Percentiles rank a stretch among this genome's conserved stretches.
phyloP scores from a whole-genome alignment of 2,888 invertebrate genomes.

The Euclidia mi region DNA sequence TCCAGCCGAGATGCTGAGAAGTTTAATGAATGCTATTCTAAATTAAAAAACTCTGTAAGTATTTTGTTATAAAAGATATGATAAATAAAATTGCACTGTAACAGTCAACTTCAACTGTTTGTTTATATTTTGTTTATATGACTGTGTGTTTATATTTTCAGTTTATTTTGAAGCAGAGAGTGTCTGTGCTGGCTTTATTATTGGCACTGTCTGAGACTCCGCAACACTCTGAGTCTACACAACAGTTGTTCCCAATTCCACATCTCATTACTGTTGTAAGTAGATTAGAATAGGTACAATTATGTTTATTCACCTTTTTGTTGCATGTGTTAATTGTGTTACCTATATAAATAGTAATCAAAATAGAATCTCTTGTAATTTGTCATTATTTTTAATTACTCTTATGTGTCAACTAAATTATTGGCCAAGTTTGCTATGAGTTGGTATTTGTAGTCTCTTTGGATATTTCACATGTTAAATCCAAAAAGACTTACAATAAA shows the following conservation, averaged over 20 bases:
- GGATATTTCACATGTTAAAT: too few relatives aligned
- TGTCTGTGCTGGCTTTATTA: conserved; percentile 89
- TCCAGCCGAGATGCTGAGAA: conserved; percentile 81
- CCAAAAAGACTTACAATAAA: too few relatives aligned
- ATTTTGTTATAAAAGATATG: not conserved
- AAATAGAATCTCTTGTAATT: too few relatives aligned
- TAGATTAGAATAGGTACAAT: too few relatives aligned
- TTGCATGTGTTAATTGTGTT: too few relatives aligned
- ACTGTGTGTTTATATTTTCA: conserved; percentile 59
- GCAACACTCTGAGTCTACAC: conserved; percentile 75
- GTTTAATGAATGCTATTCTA: conserved; percentile 83
- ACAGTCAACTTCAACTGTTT: too few relatives aligned
- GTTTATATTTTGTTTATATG: conserved; percentile 76
- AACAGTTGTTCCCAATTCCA: conserved; percentile 82
- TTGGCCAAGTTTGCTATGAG: too few relatives aligned
- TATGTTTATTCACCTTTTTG: conserved; percentile 12
- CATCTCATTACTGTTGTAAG: conserved; percentile 73
- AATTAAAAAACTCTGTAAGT: conserved; percentile 84
- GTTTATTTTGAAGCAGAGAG: conserved; percentile 91
- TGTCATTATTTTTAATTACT: too few relatives aligned
- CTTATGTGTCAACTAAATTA: too few relatives aligned
- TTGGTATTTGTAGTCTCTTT: too few relatives aligned
- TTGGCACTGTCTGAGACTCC: conserved; percentile 78
- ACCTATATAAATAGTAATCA: too few relatives aligned
- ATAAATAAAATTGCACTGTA: too few relatives aligned